Percentiles rank a stretch among this genome's conserved stretches.
phyloP scores from a whole-genome alignment of 2,797 vertebrate species.

The Neopelma chrysocephalum region DNA sequence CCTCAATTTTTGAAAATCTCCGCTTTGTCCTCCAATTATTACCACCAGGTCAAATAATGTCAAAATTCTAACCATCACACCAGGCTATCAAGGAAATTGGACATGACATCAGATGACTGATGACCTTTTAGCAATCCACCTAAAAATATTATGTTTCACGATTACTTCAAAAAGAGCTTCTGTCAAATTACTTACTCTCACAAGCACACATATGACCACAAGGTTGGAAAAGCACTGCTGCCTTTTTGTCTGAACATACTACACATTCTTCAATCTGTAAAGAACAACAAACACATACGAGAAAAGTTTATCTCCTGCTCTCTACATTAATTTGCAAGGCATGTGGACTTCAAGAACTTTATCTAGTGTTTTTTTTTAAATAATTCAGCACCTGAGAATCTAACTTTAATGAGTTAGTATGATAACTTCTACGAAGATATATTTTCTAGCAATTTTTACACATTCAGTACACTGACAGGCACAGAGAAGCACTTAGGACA shows the following conservation, averaged over 20 bases:
- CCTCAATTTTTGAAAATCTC: background rate
- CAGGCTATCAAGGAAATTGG: background rate
- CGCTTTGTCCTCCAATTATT: background rate
- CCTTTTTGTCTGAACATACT: conserved; percentile 99
- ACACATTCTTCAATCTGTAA: conserved; percentile 97
- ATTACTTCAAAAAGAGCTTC: background rate
- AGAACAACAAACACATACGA: background rate
- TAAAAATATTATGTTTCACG: background rate
- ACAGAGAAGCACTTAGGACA: background rate
- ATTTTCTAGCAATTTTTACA: background rate
- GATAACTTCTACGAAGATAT: background rate
- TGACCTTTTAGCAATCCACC: background rate
- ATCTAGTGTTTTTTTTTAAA: background rate
- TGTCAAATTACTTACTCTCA: conserved; percentile 89
- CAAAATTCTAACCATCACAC: background rate
- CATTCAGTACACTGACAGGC: background rate
- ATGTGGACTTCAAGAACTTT: background rate
- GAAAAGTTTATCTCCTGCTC: background rate
- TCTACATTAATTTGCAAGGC: background rate
- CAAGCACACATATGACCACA: conserved; percentile 99
- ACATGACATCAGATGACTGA: background rate
- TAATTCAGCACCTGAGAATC: background rate
- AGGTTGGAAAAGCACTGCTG: conserved; percentile 96
- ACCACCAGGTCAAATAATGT: background rate
- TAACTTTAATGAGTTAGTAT: background rate